Evolutionary conservation across 2,888 invertebrate species (phyloP), one percentile per base, ranked within the genome.

Genomic region (Mimumesa dahlbomi): DNA sequence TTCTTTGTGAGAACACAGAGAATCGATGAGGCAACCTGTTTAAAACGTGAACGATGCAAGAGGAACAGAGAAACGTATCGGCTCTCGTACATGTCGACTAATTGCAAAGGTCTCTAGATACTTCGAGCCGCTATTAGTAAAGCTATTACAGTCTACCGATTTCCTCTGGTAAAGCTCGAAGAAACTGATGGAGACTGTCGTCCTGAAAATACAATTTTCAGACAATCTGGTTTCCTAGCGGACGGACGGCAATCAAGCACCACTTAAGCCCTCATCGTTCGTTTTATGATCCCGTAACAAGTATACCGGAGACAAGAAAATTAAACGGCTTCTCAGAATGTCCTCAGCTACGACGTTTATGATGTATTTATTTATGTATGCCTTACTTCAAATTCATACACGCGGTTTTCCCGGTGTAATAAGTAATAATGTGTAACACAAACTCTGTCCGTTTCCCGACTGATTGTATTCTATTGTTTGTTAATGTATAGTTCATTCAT

Each of bases 241-340:
- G 71, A 73, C 67, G 70, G 57, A 57, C 70, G 59, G 77, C 78
- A 77, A 77, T 77, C 78, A 77, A 69, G 78, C 64, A 52, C 61
- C 77, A 50, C 68, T 77, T 71, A 74, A 77, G 64, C 54, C 68
- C 31, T 63, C 58, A 48, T 50, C 58, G 67, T 56, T 62, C 67
- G 72, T 67, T 73, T 77, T 77, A 76, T 49, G 77, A 76, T 72
- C 69, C 52, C 45, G 63, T 36, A 70, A 54, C 73, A 57, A 57
- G 54, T 38, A 38, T 29, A 56, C 43, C 16, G 49, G 49, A 31
- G 57, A 40, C 59, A 49, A 36, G 56, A 58, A 68, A 65, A 77
- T 77, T 74, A 71, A 77, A 61, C 71, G 61, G 49, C 19, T 64
- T 46, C 64, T 57, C 59, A 68, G 64, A 77, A 66, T 48, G 43